Evolutionary conservation across 2,797 vertebrate species (phyloP).

Genomic region (Rhinoraja longicauda): DNA sequence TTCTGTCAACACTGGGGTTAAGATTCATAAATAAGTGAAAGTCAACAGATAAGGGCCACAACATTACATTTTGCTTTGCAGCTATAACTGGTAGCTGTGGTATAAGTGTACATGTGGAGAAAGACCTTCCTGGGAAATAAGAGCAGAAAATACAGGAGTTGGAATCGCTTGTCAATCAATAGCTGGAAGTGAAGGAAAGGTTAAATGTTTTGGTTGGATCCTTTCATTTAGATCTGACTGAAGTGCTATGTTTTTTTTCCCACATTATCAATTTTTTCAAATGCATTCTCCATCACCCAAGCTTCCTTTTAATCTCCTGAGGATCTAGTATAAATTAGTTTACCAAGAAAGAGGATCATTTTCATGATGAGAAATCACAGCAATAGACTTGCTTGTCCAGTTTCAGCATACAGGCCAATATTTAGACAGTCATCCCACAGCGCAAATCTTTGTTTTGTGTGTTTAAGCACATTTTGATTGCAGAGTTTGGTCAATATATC

Average conservation of each 20-base stretch:
- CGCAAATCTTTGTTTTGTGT: slow-evolving; percentile 31
- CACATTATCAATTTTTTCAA: background rate
- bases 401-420: slow-evolving; percentile 23
- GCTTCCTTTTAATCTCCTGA: background rate
- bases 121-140: background rate
- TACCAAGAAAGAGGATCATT: slow-evolving; percentile 19
- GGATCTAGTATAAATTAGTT: background rate
- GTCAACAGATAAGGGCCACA: background rate
- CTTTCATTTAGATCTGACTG: background rate
- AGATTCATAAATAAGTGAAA: background rate
- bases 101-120: background rate
- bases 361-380: slow-evolving; percentile 14
- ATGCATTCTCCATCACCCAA: background rate
- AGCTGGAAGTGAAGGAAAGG: background rate
- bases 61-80: background rate
- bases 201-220: background rate
- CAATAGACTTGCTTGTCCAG: slow-evolving; percentile 21
- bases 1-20: background rate
- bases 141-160: background rate
- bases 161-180: background rate
- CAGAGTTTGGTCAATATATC: slow-evolving; percentile 8
- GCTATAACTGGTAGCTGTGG: background rate
- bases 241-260: background rate
- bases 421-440: background rate
- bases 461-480: slow-evolving; percentile 30